Base-by-base conservation (phyloP, 2,888 invertebrate species). In the Tillus elongatus region DNA sequence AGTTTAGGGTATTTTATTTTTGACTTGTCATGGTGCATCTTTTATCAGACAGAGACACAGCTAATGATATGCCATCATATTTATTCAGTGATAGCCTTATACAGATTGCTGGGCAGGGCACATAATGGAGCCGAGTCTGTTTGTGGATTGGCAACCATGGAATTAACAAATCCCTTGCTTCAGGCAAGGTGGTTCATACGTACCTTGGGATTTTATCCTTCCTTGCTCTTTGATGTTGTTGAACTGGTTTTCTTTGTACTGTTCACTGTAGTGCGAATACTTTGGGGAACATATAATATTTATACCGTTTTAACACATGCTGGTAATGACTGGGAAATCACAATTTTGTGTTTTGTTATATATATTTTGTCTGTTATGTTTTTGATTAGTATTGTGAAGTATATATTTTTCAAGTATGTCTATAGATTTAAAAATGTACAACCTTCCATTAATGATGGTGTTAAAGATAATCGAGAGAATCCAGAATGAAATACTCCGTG, bases 1-100 rank as follows among this genome's bases (percentile, higher is more conserved):
- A 76, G 76, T 30, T 69, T 75, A 58, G 75, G 77, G 12, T 78
- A 77, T 60, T 78, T 78, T 55, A 64, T 74, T 1, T 73, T 74
- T 49, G 78, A 78, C 58, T 60, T 75, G 24, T 51, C 68, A 8
- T 77, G 77, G 77, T 73, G 74, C 51, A 46, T 73, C 9, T 48
- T 67, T 33, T 69, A 74, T 58, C 68, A 70, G 61, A 63, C 67
- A 1, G 68, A 72, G 41, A 66, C 68, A 19, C 48, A 56, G 8
- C 54, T 75, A 30, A 76, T 76, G 69, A 56, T 77, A 10, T 53
- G 58, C 11, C 77, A 77, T 57, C 77, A 77, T 49, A 15, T 62
- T 1, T 66, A 67, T 47, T 71, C 74, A 8, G 60, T 74, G 8
- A 37, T 63, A 28, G 71, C 72, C n/a, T 62, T 77, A 40, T 61